Conservation (phyloP, 30 jellyfish, hydroid and myxozoan species). For the Rhopilema esculentum region DNA sequence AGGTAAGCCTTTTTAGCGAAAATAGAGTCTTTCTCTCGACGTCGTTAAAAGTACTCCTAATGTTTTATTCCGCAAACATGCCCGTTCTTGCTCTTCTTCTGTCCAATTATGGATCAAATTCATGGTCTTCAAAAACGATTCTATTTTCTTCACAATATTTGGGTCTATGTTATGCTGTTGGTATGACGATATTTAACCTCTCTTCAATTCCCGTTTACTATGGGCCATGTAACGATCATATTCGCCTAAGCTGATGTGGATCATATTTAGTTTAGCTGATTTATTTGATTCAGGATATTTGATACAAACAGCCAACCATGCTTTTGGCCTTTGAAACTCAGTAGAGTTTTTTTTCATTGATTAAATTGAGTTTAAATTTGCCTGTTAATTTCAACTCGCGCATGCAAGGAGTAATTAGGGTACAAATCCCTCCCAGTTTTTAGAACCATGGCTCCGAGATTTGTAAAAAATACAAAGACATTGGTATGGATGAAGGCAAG, state of each 20-base stretch:
- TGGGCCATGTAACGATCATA: background rate
- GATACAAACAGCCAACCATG: too few relatives aligned
- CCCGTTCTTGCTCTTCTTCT: background rate
- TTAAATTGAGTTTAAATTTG: too few relatives aligned
- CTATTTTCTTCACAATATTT: background rate
- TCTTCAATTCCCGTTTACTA: background rate
- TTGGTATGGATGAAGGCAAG: too few relatives aligned
- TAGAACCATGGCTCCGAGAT: too few relatives aligned
- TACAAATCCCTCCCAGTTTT: too few relatives aligned
- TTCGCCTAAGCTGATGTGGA: background rate
- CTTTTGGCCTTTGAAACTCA: too few relatives aligned
- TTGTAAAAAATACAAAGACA: too few relatives aligned
- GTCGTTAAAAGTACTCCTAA: background rate
- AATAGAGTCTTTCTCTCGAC: background rate
- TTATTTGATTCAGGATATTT: too few relatives aligned
- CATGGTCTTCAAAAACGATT: background rate
- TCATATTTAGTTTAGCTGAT: too few relatives aligned
- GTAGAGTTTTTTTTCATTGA: too few relatives aligned
- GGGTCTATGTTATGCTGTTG: background rate
- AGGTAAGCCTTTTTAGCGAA: background rate
- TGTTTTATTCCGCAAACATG: background rate
- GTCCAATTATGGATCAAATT: background rate
- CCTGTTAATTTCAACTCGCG: too few relatives aligned
- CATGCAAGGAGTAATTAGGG: too few relatives aligned
- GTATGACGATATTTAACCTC: background rate